Percentiles rank a stretch among this genome's conserved stretches.
Evolutionary conservation across 2,888 invertebrate species (phyloP).

Genomic region (Drosophila greeni): DNA sequence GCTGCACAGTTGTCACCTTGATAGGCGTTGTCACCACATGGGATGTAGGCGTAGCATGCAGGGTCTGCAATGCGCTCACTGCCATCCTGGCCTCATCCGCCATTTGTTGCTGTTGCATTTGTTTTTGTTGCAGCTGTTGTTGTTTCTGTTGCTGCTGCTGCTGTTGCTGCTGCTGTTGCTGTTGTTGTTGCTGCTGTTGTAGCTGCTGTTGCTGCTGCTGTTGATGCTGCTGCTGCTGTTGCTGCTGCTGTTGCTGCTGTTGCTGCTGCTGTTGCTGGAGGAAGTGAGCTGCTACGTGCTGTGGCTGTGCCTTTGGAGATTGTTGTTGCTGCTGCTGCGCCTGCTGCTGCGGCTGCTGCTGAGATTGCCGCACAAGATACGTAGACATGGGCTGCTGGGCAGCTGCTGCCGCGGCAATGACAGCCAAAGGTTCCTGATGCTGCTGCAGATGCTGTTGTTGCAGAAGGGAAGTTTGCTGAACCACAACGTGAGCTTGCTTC

Average conservation of each 20-base stretch:
- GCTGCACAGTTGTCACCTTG: constrained; percentile 37
- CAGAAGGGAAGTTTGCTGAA: constrained; percentile 34
- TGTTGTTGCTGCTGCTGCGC: constrained; percentile 35
- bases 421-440: constrained; percentile 52
- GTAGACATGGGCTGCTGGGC: constrained; percentile 54
- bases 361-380: constrained; percentile 40
- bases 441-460: constrained; percentile 39
- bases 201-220: constrained; percentile 32
- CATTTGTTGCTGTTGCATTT: constrained; percentile 41
- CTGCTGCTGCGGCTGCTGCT: constrained; percentile 34
- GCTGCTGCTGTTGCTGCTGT: constrained; percentile 27
- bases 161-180: constrained; percentile 2
- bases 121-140: constrained; percentile 28
- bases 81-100: constrained; percentile 62
- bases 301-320: constrained; percentile 29
- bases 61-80: constrained; percentile 60
- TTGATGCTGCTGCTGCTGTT: constrained; percentile 36
- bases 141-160: constrained; percentile 12
- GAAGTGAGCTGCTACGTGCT: constrained; percentile 7
- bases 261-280: constrained; percentile 28
- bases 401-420: constrained; percentile 54
- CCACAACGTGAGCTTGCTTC: constrained; percentile 20
- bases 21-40: constrained; percentile 41
- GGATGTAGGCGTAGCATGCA: constrained; percentile 55
- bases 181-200: constrained; percentile 24